Base-by-base conservation (phyloP, 2,113 vertebrate species). In the Neomonachus schauinslandi region DNA sequence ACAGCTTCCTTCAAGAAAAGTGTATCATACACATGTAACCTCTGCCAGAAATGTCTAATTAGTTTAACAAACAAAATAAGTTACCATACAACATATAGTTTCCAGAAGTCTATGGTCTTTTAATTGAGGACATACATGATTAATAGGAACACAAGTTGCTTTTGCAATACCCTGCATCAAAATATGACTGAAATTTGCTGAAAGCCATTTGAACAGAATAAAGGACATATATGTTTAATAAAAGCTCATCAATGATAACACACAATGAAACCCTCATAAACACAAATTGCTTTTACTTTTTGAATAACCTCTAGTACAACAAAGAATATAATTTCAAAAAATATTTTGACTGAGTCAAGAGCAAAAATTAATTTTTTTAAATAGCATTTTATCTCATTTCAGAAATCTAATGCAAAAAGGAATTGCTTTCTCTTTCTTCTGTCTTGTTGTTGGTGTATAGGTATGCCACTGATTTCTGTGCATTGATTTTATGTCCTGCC, bases 121-220 rank as follows among this genome's bases (percentile, higher is more conserved):
- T 97, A 95, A 33, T 13, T 93, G 71, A 94, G 79, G 59, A 91
- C 72, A 86, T 57, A 91, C 65, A 84, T 57, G 33, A 57, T 87
- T 53, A 92, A 28, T 3, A 89, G 87, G 95, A 85, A 31, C 33
- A 91, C 42, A 42, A 15, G 14, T 57, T 93, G 33, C 42, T 89
- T 46, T 92, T 61, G n/a, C 0, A 67, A 31, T 46, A 82, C 61
- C 36, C 57, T 90, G 9, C 24, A 33, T 84, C 69, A 84, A 63
- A 67, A 76, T 22, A 84, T 2, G 15, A 72, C 31, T 49, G n/a
- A 69, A 13, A 36, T 26, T 96, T 63, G 88, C 1, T 65, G 16
- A 91, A 98, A 94, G 15, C 55, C 71, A 65, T 3, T 19, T 76
- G 72, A 53, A 26, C 24, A 92, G 2, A 79, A 90, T 61, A 89